Conservation (phyloP, 2,888 invertebrate species). For the Tetramorium bicarinatum region DNA sequence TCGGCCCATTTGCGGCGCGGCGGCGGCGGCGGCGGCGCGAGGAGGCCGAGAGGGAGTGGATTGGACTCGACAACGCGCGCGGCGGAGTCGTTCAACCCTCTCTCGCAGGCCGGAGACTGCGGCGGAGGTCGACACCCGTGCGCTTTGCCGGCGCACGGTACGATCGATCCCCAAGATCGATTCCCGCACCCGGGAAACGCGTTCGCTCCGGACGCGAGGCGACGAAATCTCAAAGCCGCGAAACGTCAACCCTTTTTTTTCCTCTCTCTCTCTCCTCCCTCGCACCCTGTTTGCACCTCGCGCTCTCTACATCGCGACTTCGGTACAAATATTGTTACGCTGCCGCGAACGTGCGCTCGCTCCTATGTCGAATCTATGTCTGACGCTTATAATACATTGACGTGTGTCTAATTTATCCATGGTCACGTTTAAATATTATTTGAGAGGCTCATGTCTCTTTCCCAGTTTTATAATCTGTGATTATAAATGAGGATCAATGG, state of each 20-base stretch:
- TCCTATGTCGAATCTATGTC: not conserved
- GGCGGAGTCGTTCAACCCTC: slow-evolving; percentile 49
- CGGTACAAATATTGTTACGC: slow-evolving; percentile 6
- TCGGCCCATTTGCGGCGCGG: slow-evolving; percentile 37
- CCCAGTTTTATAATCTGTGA: not conserved
- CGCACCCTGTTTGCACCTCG: not conserved
- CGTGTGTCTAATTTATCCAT: not conserved
- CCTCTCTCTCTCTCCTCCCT: not conserved
- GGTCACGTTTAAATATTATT: too few relatives aligned
- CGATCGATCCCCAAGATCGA: slow-evolving; percentile 29
- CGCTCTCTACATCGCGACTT: slow-evolving; percentile 30
- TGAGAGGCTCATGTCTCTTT: not conserved
- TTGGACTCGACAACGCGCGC: not conserved
- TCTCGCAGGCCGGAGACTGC: slow-evolving; percentile 18
- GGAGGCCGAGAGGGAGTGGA: not conserved
- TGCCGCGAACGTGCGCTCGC: not conserved
- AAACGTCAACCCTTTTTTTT: not conserved
- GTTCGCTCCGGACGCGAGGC: not conserved
- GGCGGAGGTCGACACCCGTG: slow-evolving; percentile 45
- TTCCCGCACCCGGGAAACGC: not conserved
- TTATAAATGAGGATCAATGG: not conserved
- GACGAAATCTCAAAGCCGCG: not conserved
- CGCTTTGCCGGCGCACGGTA: not conserved
- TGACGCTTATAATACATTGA: too few relatives aligned
- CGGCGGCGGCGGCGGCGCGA: not conserved